Evolutionary conservation across 2,888 invertebrate genomes (phyloP), one percentile per base, ranked within the genome.

Genomic region (Sinelater perroti): DNA sequence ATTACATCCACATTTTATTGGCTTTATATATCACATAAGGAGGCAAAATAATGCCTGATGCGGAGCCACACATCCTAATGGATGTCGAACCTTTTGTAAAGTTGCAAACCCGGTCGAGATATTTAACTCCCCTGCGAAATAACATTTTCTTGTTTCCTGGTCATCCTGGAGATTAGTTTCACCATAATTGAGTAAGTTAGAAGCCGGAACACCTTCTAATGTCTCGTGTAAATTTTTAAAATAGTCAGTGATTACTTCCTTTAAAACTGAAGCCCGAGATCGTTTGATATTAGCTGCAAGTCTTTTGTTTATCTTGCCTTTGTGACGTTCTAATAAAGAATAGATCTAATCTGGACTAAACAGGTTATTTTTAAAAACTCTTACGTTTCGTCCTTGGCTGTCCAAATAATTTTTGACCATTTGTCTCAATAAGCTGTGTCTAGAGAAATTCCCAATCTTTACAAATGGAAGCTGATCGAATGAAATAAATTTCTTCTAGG

Each of bases 1-100:
- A 74, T n/a, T 65, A 52, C 4, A 2, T 10, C 61, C 64, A 70
- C 20, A 75, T 17, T 14, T 67, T 40, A 54, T 68, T 62, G 8
- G 69, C 50, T 56, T 70, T 73, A 52, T 71, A 71, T n/a, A n/a
- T n/a, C n/a, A n/a, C 11, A n/a, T 28, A 64, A 64, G 67, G 69
- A 14, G 70, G 69, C 8, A 73, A 62, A 5, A 72, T 45, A 30
- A 59, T 54, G 10, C 73, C 72, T 21, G 24, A 13, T 11, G 21
- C 26, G 11, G 24, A 42, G n/a, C 42, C 42, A 42, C 7, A 35
- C 35, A 35, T 35, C 35, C 17, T 36, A 36, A 49, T 49, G 20
- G 35, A 49, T 1, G 49, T 35, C n/a, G 49, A 35, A 11, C 13
- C 8, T 40, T 42, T n/a, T 1, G 42, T 51, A 28, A 40, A 51